Evolutionary conservation across 2,797 vertebrate genomes (phyloP).

Genomic region (Siniperca obscura): DNA sequence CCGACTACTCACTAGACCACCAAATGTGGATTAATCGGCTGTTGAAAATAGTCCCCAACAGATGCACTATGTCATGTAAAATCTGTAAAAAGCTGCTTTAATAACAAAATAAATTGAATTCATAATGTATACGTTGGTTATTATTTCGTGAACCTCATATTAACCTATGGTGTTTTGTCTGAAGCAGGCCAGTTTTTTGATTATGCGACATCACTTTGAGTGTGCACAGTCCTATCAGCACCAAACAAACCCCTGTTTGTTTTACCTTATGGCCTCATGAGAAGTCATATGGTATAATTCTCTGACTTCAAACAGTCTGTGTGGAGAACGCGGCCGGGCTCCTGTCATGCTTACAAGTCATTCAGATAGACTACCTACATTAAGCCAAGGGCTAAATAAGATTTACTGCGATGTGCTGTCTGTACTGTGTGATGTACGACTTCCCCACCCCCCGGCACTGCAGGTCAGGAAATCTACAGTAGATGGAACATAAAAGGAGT

Average conservation of each 20-base stretch:
- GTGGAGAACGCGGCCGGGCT: background rate
- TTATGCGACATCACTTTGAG: background rate
- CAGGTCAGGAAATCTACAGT: conserved; percentile 3
- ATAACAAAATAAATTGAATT: background rate
- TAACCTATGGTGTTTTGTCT: background rate
- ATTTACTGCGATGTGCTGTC: conserved; percentile 16
- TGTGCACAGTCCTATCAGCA: conserved; percentile 17
- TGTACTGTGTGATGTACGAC: conserved; percentile 3
- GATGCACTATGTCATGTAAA: background rate
- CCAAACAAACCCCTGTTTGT: conserved; percentile 40
- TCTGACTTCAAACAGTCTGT: conserved; percentile 16
- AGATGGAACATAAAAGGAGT: background rate
- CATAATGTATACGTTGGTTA: background rate
- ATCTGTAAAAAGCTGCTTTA: background rate
- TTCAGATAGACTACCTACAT: background rate
- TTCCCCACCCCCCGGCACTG: background rate
- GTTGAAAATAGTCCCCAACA: too few relatives aligned
- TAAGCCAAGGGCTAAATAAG: background rate
- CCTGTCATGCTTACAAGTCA: background rate
- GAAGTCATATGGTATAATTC: conserved; percentile 29
- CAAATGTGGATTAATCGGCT: too few relatives aligned
- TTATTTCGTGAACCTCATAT: background rate
- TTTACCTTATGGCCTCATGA: conserved; percentile 53
- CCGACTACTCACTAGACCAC: too few relatives aligned
- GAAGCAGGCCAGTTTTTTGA: background rate